A percentile compares a stretch with the other conserved stretches of the same genome.
Conservation (phyloP, 37 sponge, comb jelly and placozoan genomes). For the Beroe forskalii region DNA sequence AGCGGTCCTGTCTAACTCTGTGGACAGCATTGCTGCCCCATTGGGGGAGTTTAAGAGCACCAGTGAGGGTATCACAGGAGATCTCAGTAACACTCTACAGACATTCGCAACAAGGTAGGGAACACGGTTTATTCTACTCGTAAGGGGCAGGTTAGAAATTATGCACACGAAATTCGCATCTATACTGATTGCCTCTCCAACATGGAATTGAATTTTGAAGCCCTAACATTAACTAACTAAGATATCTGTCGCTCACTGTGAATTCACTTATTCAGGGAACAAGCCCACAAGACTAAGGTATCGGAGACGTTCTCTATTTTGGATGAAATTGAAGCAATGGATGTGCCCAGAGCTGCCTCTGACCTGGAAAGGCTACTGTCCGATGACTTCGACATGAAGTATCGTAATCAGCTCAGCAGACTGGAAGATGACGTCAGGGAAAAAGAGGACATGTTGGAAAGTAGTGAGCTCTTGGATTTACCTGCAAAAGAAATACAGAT, state of each 20-base stretch:
- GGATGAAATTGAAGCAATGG: not conserved
- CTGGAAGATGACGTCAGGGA: slow-evolving; percentile 13
- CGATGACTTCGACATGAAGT: not conserved
- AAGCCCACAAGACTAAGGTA: not conserved
- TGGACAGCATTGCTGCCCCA: not conserved
- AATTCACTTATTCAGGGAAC: not conserved
- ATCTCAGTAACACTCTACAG: slow-evolving; percentile 14
- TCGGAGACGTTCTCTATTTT: not conserved
- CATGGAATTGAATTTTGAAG: too few species aligned
- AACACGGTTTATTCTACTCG: too few species aligned
- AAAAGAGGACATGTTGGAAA: not conserved
- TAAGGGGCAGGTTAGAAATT: not conserved
- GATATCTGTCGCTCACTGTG: too few species aligned
- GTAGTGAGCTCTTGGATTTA: not conserved
- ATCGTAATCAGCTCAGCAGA: not conserved
- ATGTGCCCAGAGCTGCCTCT: not conserved
- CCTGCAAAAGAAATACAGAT: not conserved
- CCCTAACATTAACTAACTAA: too few species aligned
- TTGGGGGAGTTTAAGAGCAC: not conserved
- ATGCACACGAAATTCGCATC: too few species aligned
- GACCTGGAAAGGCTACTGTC: not conserved
- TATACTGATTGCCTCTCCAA: too few species aligned
- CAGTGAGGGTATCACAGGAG: slow-evolving; percentile 18
- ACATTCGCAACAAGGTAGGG: not conserved
- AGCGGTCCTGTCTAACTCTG: slow-evolving; percentile 11